Conservation (phyloP, 2,797 vertebrate genomes). For the Myoxocephalus aenaeus region DNA sequence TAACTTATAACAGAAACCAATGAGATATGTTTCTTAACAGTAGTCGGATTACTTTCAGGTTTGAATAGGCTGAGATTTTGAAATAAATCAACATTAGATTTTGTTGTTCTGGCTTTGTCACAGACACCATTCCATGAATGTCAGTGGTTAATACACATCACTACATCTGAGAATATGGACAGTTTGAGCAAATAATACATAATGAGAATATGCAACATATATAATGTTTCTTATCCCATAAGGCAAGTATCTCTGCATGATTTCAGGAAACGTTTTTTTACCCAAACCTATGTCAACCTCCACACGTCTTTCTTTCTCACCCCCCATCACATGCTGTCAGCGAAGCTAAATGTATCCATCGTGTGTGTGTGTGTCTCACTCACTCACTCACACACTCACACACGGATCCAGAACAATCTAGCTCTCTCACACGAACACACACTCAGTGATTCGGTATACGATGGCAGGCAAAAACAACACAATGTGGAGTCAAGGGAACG, state of each 20-base stretch:
- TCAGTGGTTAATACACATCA: background rate
- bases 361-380: slow-evolving; percentile 48
- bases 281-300: slow-evolving; percentile 43
- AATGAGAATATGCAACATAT: background rate
- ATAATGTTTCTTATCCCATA: slow-evolving; percentile 15
- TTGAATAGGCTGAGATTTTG: background rate
- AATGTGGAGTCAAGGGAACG: slow-evolving; percentile 62
- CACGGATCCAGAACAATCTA: slow-evolving; percentile 41
- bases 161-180: slow-evolving; percentile 4
- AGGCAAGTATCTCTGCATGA: slow-evolving; percentile 17
- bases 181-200: background rate
- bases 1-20: slow-evolving; percentile 5
- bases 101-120: background rate
- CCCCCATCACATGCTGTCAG: slow-evolving; percentile 59
- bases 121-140: background rate
- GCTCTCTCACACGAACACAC: slow-evolving; percentile 18
- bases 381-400: slow-evolving; percentile 35
- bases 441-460: slow-evolving; percentile 44
- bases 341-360: slow-evolving; percentile 78
- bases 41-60: background rate
- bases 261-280: slow-evolving; percentile 50
- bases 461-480: slow-evolving; percentile 58
- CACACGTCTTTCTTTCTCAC: slow-evolving; percentile 26
- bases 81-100: background rate
- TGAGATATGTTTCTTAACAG: slow-evolving; percentile 8